phyloP scores from a whole-genome alignment of 2,888 invertebrate species.

The Meganola albula region DNA sequence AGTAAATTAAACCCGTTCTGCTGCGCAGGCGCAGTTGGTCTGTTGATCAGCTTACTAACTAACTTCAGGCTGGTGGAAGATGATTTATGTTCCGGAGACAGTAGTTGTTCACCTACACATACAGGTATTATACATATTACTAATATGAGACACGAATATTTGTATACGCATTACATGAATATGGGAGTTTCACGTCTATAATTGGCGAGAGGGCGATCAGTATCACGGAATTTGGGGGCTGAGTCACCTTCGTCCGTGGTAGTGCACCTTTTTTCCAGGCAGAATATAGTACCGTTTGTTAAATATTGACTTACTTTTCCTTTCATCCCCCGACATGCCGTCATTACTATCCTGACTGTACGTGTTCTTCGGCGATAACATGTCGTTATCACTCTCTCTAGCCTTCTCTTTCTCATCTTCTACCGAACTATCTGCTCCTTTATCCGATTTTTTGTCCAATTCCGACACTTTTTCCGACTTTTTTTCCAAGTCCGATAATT shows the following conservation, averaged over 20 bases:
- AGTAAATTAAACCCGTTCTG: conserved; percentile 37
- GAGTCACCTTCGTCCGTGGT: too few relatives aligned
- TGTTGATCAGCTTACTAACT: conserved; percentile 61
- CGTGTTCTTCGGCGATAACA: conserved; percentile 61
- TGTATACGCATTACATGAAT: too few relatives aligned
- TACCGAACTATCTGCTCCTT: conserved; percentile 40
- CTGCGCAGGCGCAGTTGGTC: conserved; percentile 36
- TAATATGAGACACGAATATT: too few relatives aligned
- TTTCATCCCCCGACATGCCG: conserved; percentile 65
- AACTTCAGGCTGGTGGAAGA: conserved; percentile 38
- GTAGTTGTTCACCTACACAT: conserved; percentile 45
- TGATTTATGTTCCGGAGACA: conserved; percentile 61
- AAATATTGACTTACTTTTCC: conserved; percentile 51
- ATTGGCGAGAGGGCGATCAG: too few relatives aligned
- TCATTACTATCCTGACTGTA: conserved; percentile 69
- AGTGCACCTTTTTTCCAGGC: too few relatives aligned
- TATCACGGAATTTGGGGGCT: too few relatives aligned
- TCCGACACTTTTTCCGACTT: conserved; percentile 20
- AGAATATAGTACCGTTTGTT: too few relatives aligned
- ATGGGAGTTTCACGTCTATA: too few relatives aligned
- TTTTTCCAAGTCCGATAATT: conserved; percentile 17
- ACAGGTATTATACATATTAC: too few relatives aligned
- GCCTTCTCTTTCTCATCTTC: conserved; percentile 48
- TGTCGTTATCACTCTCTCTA: conserved; percentile 52
- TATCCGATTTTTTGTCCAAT: conserved; percentile 39